A percentile compares a stretch with the other conserved stretches of the same genome.
phyloP scores from a whole-genome alignment of 2,113 vertebrate genomes.

The Choloepus hoffmanni region DNA sequence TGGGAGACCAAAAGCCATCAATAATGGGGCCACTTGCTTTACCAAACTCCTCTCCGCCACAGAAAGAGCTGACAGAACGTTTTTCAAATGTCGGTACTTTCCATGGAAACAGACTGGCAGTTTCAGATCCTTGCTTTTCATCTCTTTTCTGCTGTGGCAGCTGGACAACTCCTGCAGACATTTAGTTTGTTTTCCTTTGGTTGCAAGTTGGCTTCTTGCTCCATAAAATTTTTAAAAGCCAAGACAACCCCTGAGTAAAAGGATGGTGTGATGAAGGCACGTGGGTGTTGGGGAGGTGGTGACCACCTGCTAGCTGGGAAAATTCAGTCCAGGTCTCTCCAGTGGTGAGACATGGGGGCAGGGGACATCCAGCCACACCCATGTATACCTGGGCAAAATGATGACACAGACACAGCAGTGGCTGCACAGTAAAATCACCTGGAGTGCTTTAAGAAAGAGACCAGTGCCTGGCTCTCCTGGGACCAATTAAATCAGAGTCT shows the following conservation, averaged over 20 bases:
- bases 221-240: neutral
- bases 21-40: neutral
- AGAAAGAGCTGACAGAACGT: neutral
- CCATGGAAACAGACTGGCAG: slow-evolving; percentile 50
- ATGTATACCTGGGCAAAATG: no score
- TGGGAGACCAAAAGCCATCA: slow-evolving; percentile 51
- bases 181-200: neutral
- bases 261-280: neutral
- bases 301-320: neutral
- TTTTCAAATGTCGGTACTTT: neutral
- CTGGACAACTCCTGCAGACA: neutral
- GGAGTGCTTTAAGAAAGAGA: neutral
- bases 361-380: neutral
- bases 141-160: neutral
- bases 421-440: neutral
- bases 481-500: neutral
- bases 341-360: neutral
- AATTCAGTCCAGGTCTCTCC: neutral
- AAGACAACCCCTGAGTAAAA: neutral
- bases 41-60: neutral
- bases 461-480: neutral
- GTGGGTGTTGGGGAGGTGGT: neutral
- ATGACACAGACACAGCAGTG: fast-evolving
- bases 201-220: neutral
- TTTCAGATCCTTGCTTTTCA: neutral